A percentile compares a stretch with the other conserved stretches of the same genome.
Conservation (phyloP, 2,113 vertebrate genomes). For the Sphyrna mokarran region DNA sequence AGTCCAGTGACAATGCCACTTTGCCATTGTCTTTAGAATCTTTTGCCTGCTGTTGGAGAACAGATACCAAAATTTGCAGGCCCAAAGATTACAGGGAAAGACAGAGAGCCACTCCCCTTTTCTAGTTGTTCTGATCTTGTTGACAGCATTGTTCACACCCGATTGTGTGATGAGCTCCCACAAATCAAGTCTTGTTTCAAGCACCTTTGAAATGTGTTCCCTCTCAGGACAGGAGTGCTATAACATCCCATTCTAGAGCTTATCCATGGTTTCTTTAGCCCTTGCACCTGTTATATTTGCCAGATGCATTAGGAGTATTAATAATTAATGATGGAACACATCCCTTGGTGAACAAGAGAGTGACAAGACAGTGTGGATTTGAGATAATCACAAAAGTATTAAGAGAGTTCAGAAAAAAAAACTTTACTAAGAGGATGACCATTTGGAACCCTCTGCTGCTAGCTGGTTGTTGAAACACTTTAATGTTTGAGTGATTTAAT, state of each 20-base stretch:
- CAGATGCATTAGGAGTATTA: not conserved
- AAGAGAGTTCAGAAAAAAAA: not conserved
- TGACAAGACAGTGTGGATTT: not conserved
- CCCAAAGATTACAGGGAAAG: not conserved
- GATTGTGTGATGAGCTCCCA: not conserved
- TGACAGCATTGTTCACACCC: not conserved
- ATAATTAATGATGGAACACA: not conserved
- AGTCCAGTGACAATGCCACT: no score
- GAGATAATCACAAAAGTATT: conserved; percentile 6
- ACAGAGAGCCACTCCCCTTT: not conserved
- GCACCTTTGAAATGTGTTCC: not conserved
- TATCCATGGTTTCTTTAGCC: not conserved
- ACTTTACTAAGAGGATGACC: not conserved
- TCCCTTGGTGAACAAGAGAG: not conserved
- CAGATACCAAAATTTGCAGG: not conserved
- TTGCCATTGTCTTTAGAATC: not conserved
- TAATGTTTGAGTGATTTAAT: not conserved
- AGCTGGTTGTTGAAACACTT: not conserved
- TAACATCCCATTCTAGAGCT: not conserved
- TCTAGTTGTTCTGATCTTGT: not conserved
- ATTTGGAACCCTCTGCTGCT: not conserved
- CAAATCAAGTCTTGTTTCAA: no score
- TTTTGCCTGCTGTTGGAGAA: not conserved
- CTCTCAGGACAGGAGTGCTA: no score
- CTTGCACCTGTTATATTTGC: not conserved